These are phyloP conservation scores for Nasua narica DNA, from an alignment of 2,797 vertebrate genomes.

Conservation along the genomic window DNA sequence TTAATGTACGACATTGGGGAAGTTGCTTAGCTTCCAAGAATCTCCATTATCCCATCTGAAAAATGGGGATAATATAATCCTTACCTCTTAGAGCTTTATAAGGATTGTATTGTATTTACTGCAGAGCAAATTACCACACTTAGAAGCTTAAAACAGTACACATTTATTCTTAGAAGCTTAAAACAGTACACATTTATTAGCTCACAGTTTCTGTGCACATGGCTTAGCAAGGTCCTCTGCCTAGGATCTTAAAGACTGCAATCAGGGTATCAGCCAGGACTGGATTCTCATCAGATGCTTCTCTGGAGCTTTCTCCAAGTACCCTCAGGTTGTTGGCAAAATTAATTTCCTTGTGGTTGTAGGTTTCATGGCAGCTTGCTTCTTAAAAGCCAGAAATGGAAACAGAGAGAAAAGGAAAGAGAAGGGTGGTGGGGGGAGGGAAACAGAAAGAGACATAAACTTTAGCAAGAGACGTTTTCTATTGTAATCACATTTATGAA, in stretches of 20 bases:
- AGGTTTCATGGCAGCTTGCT: neutral
- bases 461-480: neutral
- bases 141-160: neutral
- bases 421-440: neutral
- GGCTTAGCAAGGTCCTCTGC: neutral
- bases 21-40: neutral
- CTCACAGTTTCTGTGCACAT: neutral
- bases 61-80: neutral
- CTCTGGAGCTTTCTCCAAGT: neutral
- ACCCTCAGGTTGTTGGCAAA: neutral
- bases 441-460: neutral
- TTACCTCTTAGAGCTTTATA: neutral
- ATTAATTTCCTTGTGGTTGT: neutral
- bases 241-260: neutral
- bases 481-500: neutral
- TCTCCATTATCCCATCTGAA: neutral
- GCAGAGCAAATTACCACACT: neutral
- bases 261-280: neutral
- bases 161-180: neutral
- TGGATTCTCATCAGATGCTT: neutral
- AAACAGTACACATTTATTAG: neutral
- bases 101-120: neutral
- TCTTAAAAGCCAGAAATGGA: neutral
- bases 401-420: neutral
- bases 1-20: neutral